Evolutionary conservation across 2,888 invertebrate species (phyloP), one percentile per base, ranked within the genome.

Genomic region (Acleris sparsana): DNA sequence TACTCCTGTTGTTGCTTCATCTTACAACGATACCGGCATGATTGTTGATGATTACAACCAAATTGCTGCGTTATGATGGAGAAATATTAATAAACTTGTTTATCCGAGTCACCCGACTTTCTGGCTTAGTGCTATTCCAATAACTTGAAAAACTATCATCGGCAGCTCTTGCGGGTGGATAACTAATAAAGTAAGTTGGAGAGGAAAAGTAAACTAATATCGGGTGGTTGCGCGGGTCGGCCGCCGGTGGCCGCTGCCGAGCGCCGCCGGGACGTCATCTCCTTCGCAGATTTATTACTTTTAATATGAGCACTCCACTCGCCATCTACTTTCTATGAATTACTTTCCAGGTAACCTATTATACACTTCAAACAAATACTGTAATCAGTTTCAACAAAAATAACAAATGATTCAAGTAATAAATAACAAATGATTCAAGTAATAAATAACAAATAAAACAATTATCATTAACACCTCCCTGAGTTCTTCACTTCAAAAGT

Each of bases 121-220:
- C 25, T 61, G 75, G 79, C 79, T 80, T 81, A 80, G 82, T 84
- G 78, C 77, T 82, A 86, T 85, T 83, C 87, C 85, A 87, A 91
- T 92, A 91, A 87, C 83, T 87, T 84, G 86, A 83, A 86, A 69
- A 89, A 89, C 86, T 90, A 89, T 88, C 85, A 84, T 78, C 78
- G 83, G 80, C 83, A 82, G 84, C 83, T 85, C 83, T 84, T 80
- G 80, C 82, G 84, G 85, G 75, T 85, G 80, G 87, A 84, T 90
- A 91, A 88, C 88, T 91, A 91, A 91, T 92, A 92, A 90, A 89
- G 87, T 89, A 90, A 92, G 88, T 91, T 92, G 83, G 85, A 91
- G 91, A 87, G 88, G 87, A 89, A 92, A 93, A 93, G 93, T 92
- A 93, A 93, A 93, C 93, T 93, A 93, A 93, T 93, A 93, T 92